Percentiles rank a stretch among this genome's conserved stretches.
Evolutionary conservation across 2,113 vertebrate species (phyloP).

Genomic region (Brachyhypopomus gauderio): DNA sequence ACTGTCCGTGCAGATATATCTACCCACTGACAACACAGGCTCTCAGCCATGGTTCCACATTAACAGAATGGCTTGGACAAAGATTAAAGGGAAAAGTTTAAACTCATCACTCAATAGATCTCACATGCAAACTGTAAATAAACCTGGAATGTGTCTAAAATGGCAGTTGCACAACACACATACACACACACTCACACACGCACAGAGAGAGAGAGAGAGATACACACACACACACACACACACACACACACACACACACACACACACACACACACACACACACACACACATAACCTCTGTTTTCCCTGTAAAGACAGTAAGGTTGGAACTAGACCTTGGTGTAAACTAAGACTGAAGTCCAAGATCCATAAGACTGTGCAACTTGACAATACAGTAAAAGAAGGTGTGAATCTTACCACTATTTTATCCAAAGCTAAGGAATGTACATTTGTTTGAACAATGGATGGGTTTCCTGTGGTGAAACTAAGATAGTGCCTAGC

Average conservation of each 20-base stretch:
- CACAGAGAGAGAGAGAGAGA: no score
- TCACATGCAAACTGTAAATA: conserved; percentile 56
- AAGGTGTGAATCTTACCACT: conserved; percentile 9
- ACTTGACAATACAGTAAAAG: conserved; percentile 21
- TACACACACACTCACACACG: conserved; percentile 43
- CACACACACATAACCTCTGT: conserved; percentile 47
- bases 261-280: conserved; percentile 15
- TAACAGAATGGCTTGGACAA: conserved; percentile 47
- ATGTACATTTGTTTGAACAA: conserved; percentile 50
- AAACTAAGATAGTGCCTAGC: background rate
- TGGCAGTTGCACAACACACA: conserved; percentile 69
- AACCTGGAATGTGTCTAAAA: conserved; percentile 74
- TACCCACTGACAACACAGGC: conserved; percentile 22
- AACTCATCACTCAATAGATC: conserved; percentile 41
- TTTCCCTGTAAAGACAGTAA: conserved; percentile 37
- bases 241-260: conserved; percentile 59
- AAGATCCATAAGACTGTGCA: conserved; percentile 11
- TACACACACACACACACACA: conserved; percentile 43
- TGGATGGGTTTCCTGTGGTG: conserved; percentile 45
- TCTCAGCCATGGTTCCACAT: conserved; percentile 21
- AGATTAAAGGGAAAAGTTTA: conserved; percentile 66
- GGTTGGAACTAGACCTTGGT: conserved; percentile 49
- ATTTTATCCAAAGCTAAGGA: conserved; percentile 21
- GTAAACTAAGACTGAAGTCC: background rate
- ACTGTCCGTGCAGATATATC: conserved; percentile 48